Evolutionary conservation across 2,113 vertebrate species (phyloP), one percentile per base, ranked within the genome.

Genomic region (Sialia sialis): DNA sequence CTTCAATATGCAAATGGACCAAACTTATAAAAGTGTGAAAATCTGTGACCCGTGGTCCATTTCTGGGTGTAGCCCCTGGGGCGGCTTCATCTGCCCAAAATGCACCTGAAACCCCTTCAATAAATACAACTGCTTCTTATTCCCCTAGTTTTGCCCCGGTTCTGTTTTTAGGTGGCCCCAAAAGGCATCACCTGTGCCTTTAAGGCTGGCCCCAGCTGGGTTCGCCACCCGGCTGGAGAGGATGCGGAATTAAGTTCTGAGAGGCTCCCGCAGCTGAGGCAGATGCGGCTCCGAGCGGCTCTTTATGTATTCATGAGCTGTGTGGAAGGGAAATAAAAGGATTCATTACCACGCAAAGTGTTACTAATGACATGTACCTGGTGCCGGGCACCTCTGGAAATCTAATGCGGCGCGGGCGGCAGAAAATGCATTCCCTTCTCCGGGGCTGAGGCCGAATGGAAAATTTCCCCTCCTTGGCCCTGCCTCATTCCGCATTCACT

Each of bases 341-440:
- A 98, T 99, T 99, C 99, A 99, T 99, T 99, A 99, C 98, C 95
- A 94, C 96, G 97, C 99, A 98, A 99, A 99, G 98, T 99, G 99
- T 99, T 99, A 99, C 99, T 99, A 99, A 99, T 99, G 99, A 99
- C 98, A 98, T 98, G 98, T 99, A 99, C 99, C 99, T 99, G 99
- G 98, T 98, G 98, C 98, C 98, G 97, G 97, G 98, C 98, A 99
- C 98, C 99, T 99, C 99, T 98, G 98, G 98, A 99, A 99, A 99
- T 99, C 98, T 98, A 99, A 99, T 99, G 99, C 98, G 99, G 99
- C 98, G 99, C 99, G 99, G 97, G 98, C 97, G 95, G 98, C 98
- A 98, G 98, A 98, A 99, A 99, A 99, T 98, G 97, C 97, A 98
- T 98, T 98, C 98, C 94, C 95, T 95, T 93, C 96, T 94, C 95